These are phyloP conservation scores for Caenorhabditis becei DNA, from an alignment of 2,888 invertebrate genomes.

Conservation along the genomic window DNA sequence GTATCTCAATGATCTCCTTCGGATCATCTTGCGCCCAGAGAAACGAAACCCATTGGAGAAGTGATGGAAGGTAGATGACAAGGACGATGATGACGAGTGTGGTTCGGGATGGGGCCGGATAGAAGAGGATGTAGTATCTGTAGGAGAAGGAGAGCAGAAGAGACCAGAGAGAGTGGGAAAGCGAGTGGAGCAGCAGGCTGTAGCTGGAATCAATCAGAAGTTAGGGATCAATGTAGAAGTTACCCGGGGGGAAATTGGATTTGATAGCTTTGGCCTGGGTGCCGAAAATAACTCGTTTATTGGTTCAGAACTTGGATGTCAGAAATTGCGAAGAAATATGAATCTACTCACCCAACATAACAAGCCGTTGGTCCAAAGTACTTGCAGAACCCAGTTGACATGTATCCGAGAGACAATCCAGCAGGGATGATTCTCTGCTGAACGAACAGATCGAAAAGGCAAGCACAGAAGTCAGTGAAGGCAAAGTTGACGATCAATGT, in stretches of 20 bases:
- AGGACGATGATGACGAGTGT: constrained; percentile 31
- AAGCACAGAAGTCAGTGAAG: constrained; percentile 42
- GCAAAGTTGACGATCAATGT: constrained; percentile 49
- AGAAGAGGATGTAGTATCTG: constrained; percentile 50
- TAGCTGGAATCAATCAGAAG: constrained; percentile 43
- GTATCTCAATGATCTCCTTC: constrained; percentile 18
- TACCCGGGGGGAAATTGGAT: too few relatives aligned
- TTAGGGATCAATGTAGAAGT: neutral
- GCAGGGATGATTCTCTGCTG: constrained; percentile 44
- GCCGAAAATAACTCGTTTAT: too few relatives aligned
- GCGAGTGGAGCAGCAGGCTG: constrained; percentile 48
- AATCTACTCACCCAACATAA: constrained; percentile 32
- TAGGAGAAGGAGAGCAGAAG: constrained; percentile 58
- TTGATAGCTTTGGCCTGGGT: too few relatives aligned
- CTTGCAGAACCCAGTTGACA: constrained; percentile 39
- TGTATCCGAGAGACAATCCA: constrained; percentile 28
- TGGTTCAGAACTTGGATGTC: too few relatives aligned
- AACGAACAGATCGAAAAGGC: constrained; percentile 42
- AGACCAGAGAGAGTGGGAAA: constrained; percentile 55
- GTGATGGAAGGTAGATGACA: constrained; percentile 41
- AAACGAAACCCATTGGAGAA: constrained; percentile 43
- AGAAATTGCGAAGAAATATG: too few relatives aligned
- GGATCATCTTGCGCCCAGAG: constrained; percentile 48
- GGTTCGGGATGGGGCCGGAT: constrained; percentile 36
- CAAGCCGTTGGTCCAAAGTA: constrained; percentile 32